These are phyloP conservation scores for Pygoscelis antarcticus DNA, from an alignment of 2,113 vertebrate species.

Conservation along the genomic window DNA sequence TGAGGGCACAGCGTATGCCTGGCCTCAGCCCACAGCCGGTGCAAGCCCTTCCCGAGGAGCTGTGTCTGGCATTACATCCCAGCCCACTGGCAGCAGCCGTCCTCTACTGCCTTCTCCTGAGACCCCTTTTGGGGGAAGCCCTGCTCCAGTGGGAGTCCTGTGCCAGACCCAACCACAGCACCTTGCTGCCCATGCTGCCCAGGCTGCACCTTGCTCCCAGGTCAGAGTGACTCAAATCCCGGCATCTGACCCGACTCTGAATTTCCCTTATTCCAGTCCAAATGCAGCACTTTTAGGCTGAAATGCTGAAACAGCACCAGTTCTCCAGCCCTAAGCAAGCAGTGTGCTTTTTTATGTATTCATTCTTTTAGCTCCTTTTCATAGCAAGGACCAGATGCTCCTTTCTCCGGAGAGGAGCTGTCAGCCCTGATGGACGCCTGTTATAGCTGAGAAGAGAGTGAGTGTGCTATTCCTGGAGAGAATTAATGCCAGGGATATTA, in stretches of 20 bases:
- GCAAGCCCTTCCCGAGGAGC: background rate
- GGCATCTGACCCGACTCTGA: background rate
- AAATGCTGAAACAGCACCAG: background rate
- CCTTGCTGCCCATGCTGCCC: background rate
- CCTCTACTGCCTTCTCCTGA: background rate
- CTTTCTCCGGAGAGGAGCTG: conserved; percentile 27
- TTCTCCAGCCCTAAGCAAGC: background rate
- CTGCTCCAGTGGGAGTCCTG: background rate
- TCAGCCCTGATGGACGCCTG: conserved; percentile 50
- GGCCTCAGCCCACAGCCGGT: background rate
- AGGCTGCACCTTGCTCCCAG: background rate
- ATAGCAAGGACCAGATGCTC: conserved; percentile 46
- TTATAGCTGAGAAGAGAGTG: conserved; percentile 14
- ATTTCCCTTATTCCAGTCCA: background rate
- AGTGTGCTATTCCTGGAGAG: conserved; percentile 45
- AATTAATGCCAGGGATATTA: conserved; percentile 46
- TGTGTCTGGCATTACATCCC: background rate
- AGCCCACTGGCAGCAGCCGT: background rate
- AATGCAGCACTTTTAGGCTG: background rate
- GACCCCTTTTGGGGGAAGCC: background rate
- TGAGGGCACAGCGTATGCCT: accelerated
- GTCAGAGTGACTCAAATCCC: background rate
- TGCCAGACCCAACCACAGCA: background rate
- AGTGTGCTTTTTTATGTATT: conserved; percentile 7
- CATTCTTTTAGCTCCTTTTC: conserved; percentile 14